A percentile compares a stretch with the other conserved stretches of the same genome.
Conservation (phyloP, 2,888 invertebrate genomes). For the Masnerella sp. region DNA sequence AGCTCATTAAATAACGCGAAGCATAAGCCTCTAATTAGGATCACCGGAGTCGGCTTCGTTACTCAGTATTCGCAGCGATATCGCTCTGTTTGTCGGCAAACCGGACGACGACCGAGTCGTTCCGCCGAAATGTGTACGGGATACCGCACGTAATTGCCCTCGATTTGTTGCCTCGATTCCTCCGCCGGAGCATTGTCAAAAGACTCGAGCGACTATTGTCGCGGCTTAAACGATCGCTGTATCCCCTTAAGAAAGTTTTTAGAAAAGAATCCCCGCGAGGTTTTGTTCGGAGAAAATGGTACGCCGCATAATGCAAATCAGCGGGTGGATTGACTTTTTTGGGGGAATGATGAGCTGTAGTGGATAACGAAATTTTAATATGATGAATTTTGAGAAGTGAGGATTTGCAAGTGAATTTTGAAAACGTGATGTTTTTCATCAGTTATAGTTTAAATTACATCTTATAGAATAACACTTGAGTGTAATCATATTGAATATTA, state of each 20-base stretch:
- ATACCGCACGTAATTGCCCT: conserved; percentile 55
- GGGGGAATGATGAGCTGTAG: too few species aligned
- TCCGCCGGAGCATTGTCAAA: conserved; percentile 42
- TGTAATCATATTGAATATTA: too few species aligned
- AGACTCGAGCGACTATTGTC: conserved; percentile 35
- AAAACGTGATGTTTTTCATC: too few species aligned
- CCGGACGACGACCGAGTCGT: conserved; percentile 42
- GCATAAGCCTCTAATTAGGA: conserved; percentile 66
- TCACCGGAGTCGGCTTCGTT: conserved; percentile 63
- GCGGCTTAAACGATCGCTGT: conserved; percentile 47
- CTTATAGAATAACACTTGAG: too few species aligned
- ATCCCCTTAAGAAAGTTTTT: conserved; percentile 35
- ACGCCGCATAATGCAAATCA: conserved; percentile 19
- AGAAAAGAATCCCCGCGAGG: conserved; percentile 15
- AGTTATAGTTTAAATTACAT: too few species aligned
- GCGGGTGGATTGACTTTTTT: conserved; percentile 11
- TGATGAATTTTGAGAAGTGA: too few species aligned
- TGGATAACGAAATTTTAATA: too few species aligned
- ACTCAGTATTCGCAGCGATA: conserved; percentile 45
- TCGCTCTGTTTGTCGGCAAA: conserved; percentile 51
- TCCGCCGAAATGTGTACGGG: conserved; percentile 50
- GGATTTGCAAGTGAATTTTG: too few species aligned
- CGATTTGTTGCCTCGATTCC: conserved; percentile 52
- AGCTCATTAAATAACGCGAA: conserved; percentile 65
- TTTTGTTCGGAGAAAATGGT: conserved; percentile 35